Evolutionary conservation across 2,888 invertebrate genomes (phyloP).

Genomic region (Xestobium rufovillosum): DNA sequence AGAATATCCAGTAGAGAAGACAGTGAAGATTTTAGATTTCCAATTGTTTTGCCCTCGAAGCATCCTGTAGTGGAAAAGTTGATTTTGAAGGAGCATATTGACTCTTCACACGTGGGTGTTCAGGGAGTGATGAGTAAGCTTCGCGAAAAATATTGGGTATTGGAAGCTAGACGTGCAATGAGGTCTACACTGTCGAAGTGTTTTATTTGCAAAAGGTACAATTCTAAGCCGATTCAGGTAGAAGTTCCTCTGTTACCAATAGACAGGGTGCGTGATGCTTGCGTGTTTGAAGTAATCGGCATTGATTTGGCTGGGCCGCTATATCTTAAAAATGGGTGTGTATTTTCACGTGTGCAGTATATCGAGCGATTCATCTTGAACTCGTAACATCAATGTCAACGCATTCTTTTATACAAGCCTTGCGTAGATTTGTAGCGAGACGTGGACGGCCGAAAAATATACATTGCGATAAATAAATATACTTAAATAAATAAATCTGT

Average conservation of each 20-base stretch:
- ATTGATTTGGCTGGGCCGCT: slow-evolving; percentile 38
- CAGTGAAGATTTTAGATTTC: slow-evolving; percentile 14
- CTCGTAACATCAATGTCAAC: slow-evolving; percentile 29
- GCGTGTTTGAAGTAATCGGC: slow-evolving; percentile 28
- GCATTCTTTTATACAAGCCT: slow-evolving; percentile 28
- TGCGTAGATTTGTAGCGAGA: slow-evolving; percentile 32
- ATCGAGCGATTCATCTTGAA: slow-evolving; percentile 37
- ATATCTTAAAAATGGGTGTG: slow-evolving; percentile 31
- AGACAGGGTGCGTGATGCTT: slow-evolving; percentile 23
- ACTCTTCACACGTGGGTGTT: slow-evolving; percentile 18
- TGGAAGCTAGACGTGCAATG: slow-evolving; percentile 1
- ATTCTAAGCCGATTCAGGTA: slow-evolving; percentile 12
- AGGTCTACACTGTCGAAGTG: slow-evolving; percentile 7
- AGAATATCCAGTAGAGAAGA: slow-evolving; percentile 15
- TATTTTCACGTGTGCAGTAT: slow-evolving; percentile 38
- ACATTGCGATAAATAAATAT: slow-evolving; percentile 35
- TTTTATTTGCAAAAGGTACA: slow-evolving; percentile 14
- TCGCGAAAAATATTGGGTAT: not conserved
- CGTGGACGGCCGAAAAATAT: slow-evolving; percentile 23
- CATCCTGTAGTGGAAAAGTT: slow-evolving; percentile 14
- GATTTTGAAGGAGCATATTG: slow-evolving; percentile 15
- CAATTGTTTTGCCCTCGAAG: slow-evolving; percentile 17
- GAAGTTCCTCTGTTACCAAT: slow-evolving; percentile 18
- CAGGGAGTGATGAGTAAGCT: slow-evolving; percentile 20
- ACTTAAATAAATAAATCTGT: slow-evolving; percentile 34